phyloP scores from a whole-genome alignment of 2,797 vertebrate genomes.

The Myotis pilosus region DNA sequence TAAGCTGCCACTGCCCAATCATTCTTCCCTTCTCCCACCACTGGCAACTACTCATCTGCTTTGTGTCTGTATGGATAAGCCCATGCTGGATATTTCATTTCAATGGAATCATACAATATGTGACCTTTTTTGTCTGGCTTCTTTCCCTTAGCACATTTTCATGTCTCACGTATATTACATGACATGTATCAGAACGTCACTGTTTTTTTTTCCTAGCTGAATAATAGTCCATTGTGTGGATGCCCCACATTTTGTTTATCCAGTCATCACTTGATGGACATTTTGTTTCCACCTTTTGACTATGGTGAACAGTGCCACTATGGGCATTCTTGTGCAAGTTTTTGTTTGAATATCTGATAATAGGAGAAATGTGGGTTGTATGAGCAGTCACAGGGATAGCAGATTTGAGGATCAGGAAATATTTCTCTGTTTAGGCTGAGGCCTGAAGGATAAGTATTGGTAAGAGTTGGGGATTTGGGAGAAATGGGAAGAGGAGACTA shows the following conservation, averaged over 20 bases:
- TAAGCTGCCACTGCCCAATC: neutral
- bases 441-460: neutral
- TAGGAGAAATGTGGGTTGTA: neutral
- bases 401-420: neutral
- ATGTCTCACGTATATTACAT: neutral
- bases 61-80: neutral
- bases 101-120: neutral
- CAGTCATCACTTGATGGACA: neutral
- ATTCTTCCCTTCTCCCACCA: neutral
- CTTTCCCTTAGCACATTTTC: neutral
- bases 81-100: neutral
- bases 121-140: neutral
- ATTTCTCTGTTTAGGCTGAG: neutral
- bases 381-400: neutral
- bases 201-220: neutral
- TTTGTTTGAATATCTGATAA: neutral
- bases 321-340: neutral
- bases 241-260: neutral
- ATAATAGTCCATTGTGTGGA: neutral
- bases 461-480: neutral
- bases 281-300: neutral
- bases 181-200: neutral
- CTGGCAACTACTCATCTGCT: neutral
- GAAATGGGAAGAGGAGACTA: neutral
- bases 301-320: neutral